Evolutionary conservation across 2,113 vertebrate species (phyloP).

Genomic region (Ophiodon elongatus): DNA sequence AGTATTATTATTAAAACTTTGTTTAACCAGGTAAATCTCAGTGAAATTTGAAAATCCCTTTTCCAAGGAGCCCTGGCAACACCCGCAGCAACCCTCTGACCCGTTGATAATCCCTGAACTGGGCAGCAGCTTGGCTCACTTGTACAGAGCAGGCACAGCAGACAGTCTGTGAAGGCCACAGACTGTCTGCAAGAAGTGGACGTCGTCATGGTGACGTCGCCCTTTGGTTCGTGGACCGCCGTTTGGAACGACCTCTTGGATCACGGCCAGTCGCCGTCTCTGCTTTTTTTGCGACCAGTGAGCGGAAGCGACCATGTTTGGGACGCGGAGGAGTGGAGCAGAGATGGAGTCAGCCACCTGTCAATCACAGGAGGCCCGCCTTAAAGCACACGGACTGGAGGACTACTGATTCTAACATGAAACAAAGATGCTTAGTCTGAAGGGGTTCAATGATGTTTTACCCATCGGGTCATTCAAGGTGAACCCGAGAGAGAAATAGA

Average conservation of each 20-base stretch:
- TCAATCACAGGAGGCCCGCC: neutral
- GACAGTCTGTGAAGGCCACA: too few species aligned
- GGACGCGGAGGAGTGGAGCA: neutral
- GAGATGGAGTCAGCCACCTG: neutral
- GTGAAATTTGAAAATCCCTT: neutral
- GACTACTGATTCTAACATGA: conserved; percentile 22
- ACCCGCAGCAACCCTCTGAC: neutral
- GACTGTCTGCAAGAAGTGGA: neutral
- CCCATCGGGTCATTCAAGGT: conserved; percentile 47
- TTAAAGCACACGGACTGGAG: neutral
- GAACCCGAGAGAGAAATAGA: conserved; percentile 24
- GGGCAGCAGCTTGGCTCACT: neutral
- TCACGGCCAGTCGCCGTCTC: neutral
- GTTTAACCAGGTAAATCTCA: neutral
- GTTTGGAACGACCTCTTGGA: neutral
- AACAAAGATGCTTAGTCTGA: conserved; percentile 42
- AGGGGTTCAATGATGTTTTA: conserved; percentile 51
- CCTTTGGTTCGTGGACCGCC: neutral
- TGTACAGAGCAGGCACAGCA: too few species aligned
- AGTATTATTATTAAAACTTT: neutral
- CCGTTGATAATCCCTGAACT: neutral
- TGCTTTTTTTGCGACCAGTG: neutral
- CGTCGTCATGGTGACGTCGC: neutral
- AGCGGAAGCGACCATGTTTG: neutral
- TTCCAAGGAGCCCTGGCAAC: neutral